Base-by-base conservation (phyloP, 2,888 invertebrate species). In the Xanthorhoe spadicearia region DNA sequence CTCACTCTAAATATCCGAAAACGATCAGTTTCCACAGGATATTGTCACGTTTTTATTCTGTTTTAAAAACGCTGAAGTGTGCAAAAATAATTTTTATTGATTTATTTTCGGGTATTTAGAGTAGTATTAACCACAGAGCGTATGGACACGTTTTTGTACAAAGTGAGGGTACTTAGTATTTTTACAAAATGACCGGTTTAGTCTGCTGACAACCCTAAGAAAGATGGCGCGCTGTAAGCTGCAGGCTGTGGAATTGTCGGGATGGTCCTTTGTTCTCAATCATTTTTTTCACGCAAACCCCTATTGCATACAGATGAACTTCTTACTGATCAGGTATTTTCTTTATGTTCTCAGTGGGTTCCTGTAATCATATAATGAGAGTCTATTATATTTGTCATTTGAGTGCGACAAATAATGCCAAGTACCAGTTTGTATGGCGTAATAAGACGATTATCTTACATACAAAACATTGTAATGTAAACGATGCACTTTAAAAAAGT, bases 271-370 rank as follows among this genome's bases (percentile, higher is more conserved):
- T 70, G 70, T 64, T 56, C 67, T 73, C 66, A 64, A 71, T 71
- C 66, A 74, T 80, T 79, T 79, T n/a, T 73, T 75, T 75, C 72
- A 73, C 70, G 61, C 70, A 69, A 64, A 74, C 78, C 74, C 67
- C 52, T 62, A 70, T 67, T 74, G 81, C 73, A 80, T 81, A 70
- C 76, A 74, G 73, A 81, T 77, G 74, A 77, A 64, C 66, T 71
- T 75, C 69, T 74, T 72, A 63, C 50, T 48, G 55, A 63, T 67
- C 61, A 54, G 61, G 64, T 51, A 51, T 70, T 61, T 69, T 53
- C 66, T 71, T 70, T 68, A 63, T 55, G 63, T 63, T 61, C 52
- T 56, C 28, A 54, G 54, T 19, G 53, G 17, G 61, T 65, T 28
- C 19, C 51, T 64, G 61, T 61, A 65, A 69, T 66, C 52, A 48